phyloP scores from a whole-genome alignment of 2,888 invertebrate species.

The Helleia helle region DNA sequence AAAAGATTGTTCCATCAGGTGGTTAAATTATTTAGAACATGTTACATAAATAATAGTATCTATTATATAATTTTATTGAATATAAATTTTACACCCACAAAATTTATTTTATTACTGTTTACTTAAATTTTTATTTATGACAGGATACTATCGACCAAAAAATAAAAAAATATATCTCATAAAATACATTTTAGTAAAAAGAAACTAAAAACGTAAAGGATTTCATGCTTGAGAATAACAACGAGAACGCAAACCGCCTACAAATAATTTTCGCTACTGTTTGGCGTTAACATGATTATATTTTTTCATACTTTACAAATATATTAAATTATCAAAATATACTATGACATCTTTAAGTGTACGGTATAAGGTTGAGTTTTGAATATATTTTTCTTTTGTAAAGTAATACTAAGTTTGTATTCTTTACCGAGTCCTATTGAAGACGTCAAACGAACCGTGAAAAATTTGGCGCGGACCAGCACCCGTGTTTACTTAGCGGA shows the following conservation, averaged over 20 bases:
- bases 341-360: no score
- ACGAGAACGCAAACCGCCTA: constrained; percentile 39
- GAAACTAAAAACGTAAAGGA: constrained; percentile 12
- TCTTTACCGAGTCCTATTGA: constrained; percentile 46
- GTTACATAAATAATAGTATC: no score
- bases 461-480: constrained; percentile 48
- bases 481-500: constrained; percentile 62
- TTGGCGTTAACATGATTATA: constrained; percentile 53
- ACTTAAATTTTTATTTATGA: no score
- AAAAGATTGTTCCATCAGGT: no score
- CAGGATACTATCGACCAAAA: no score
- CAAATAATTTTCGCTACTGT: constrained; percentile 59
- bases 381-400: constrained; percentile 3
- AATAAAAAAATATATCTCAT: not conserved
- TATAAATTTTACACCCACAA: no score
- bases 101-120: no score
- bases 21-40: no score
- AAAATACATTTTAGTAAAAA: constrained; percentile 3
- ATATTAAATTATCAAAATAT: not conserved
- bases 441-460: constrained; percentile 55
- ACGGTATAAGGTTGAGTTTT: constrained; percentile 27
- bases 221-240: constrained; percentile 21
- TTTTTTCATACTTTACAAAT: constrained; percentile 31
- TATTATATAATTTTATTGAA: no score
- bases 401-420: constrained; percentile 22